Evolutionary conservation across 2,888 invertebrate genomes (phyloP), one percentile per base, ranked within the genome.

Genomic region (Fragum whitleyi): DNA sequence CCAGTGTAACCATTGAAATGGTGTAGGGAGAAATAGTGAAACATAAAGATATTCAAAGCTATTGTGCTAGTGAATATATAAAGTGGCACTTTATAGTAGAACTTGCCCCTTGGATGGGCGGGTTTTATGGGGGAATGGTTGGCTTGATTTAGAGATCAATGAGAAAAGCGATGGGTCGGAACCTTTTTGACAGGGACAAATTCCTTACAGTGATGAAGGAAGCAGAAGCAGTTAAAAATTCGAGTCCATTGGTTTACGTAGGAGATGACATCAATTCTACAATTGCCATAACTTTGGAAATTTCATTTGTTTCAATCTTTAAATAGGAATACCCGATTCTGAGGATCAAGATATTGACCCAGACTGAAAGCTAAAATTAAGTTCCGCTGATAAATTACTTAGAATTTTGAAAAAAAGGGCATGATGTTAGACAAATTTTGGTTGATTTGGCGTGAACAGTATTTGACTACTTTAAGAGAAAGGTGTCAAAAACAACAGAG

Each of bases 11-110:
- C 21, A 39, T 42, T 21, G 42, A 73, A 19, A 19, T 61, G 14
- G 57, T 62, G 19, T 73, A 42, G 72, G 5, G 23, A 9, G 29
- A 62, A n/a, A 47, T 62, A 14, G 47, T 55, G 0, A 55, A 73
- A 62, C 26, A 53, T 70, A 51, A 76, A 28, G 65, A 55, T 21
- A 69, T 75, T n/a, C 57, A 75, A 75, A 53, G 23, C 42, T 71
- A 71, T 32, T n/a, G 16, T 32, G 47, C 74, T 11, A 32, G 53
- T 51, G 16, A 16, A 23, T 28, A 55, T n/a, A 74, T 74, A 26
- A 62, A 65, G 36, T 74, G 65, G 65, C 19, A 14, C 21, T 74
- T 74, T 21, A 74, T 74, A 14, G 72, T 72, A 6, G 68, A 68
- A n/a, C 26, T 47, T 23, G 16, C 68, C n/a, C 68, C 42, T 11